Evolutionary conservation across 2,797 vertebrate genomes (phyloP).

Genomic region (Cynopterus sphinx): DNA sequence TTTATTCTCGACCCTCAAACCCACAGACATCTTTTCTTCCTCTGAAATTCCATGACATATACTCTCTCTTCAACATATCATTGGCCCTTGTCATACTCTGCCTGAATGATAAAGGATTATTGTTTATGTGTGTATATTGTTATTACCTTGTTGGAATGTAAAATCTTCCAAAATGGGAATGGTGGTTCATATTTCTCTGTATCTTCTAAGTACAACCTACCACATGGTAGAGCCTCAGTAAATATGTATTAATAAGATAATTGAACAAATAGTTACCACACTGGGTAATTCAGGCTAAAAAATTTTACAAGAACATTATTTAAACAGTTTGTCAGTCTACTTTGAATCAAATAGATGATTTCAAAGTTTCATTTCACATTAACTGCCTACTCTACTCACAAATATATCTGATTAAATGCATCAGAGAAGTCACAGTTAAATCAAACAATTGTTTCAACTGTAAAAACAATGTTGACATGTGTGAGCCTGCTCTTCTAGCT

Average conservation of each 20-base stretch:
- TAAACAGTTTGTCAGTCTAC: not conserved
- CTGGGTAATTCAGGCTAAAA: not conserved
- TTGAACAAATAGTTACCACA: not conserved
- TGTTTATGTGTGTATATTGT: not conserved
- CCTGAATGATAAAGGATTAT: not conserved
- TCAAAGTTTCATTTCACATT: not conserved
- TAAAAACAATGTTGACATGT: not conserved
- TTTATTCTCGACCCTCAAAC: not conserved
- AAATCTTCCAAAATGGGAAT: not conserved
- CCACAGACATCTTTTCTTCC: not conserved
- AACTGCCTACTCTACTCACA: not conserved
- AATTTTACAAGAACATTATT: not conserved
- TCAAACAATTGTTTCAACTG: not conserved
- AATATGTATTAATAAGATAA: not conserved
- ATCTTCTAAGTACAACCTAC: not conserved
- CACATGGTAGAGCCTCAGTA: not conserved
- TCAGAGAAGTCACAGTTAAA: not conserved
- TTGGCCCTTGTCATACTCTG: not conserved
- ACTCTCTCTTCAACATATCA: not conserved
- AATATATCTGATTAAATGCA: not conserved
- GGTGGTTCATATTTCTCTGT: not conserved
- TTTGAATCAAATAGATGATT: not conserved
- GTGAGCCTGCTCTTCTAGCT: not conserved
- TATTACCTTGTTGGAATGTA: not conserved
- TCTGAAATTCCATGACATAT: not conserved